Percentiles rank a stretch among this genome's conserved stretches.
Evolutionary conservation across 1,140 invertebrate species (phyloP).

Genomic region (Drosophila murphyi): DNA sequence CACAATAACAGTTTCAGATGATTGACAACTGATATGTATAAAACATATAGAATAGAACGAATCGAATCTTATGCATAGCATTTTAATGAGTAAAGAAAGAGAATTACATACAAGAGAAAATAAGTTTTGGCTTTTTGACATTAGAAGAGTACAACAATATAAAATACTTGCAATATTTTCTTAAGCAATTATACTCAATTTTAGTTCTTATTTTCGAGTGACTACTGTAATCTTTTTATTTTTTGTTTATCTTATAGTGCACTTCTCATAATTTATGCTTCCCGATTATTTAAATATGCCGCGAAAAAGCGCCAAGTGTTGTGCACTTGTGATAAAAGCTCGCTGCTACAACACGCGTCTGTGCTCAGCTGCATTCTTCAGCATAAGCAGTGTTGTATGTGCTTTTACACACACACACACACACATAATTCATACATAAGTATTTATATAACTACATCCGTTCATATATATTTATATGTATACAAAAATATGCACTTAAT

Average conservation of each 20-base stretch:
- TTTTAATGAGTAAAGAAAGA: neutral
- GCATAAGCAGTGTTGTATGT: slow-evolving; percentile 2
- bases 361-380: slow-evolving; percentile 10
- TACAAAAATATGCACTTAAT: slow-evolving; percentile 18
- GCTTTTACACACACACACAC: neutral
- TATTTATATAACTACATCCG: neutral
- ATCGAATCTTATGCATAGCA: neutral
- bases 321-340: slow-evolving; percentile 13
- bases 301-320: slow-evolving; percentile 1
- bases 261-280: slow-evolving; percentile 17
- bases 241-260: neutral
- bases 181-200: too few species aligned
- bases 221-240: too few species aligned
- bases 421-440: neutral
- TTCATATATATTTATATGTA: slow-evolving; percentile 1
- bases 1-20: slow-evolving; percentile 14
- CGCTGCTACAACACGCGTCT: slow-evolving; percentile 10
- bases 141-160: neutral
- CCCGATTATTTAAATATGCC: slow-evolving; percentile 8
- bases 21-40: slow-evolving; percentile 23
- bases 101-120: neutral
- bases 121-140: neutral
- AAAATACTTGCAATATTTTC: too few species aligned
- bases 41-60: neutral
- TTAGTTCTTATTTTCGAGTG: neutral